Percentiles rank a stretch among this genome's conserved stretches.
These are phyloP conservation scores for Tiliacea citrago DNA, from an alignment of 2,888 invertebrate species.

Conservation along the genomic window DNA sequence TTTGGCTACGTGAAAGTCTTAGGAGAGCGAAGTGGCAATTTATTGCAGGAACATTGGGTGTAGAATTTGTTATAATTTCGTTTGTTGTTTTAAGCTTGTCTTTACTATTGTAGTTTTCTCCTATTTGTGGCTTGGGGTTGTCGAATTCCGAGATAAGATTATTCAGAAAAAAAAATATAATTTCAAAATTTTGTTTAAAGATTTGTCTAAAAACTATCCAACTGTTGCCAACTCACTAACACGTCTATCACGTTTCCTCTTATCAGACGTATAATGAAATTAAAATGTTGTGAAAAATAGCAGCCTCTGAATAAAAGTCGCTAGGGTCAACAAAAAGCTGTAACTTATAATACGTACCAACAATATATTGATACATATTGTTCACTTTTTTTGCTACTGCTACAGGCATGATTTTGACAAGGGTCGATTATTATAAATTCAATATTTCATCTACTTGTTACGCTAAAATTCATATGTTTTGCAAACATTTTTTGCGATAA, in stretches of 20 bases:
- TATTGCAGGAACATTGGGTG: constrained; percentile 28
- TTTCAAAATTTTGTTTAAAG: background rate
- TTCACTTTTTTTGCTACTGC: constrained; percentile 34
- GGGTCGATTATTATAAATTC: constrained; percentile 62
- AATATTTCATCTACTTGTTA: constrained; percentile 56
- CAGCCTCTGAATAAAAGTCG: constrained; percentile 9
- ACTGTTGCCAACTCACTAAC: background rate
- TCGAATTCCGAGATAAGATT: background rate
- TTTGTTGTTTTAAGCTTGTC: constrained; percentile 7
- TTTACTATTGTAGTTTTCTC: constrained; percentile 2
- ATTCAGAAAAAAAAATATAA: too few relatives aligned
- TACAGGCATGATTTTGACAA: constrained; percentile 55
- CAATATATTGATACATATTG: constrained; percentile 19
- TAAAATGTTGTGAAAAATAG: background rate
- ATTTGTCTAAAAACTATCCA: background rate
- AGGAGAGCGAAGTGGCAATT: constrained; percentile 37
- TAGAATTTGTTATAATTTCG: constrained; percentile 22
- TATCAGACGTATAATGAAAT: background rate
- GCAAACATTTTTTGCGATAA: constrained; percentile 35
- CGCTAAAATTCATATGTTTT: constrained; percentile 47
- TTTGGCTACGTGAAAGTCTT: constrained; percentile 54
- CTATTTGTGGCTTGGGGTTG: background rate
- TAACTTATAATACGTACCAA: constrained; percentile 31
- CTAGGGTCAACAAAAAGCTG: constrained; percentile 22
- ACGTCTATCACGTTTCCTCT: background rate